These are phyloP conservation scores for Coptodon bakossiorum DNA, from an alignment of 2,113 vertebrate genomes.

Conservation along the genomic window DNA sequence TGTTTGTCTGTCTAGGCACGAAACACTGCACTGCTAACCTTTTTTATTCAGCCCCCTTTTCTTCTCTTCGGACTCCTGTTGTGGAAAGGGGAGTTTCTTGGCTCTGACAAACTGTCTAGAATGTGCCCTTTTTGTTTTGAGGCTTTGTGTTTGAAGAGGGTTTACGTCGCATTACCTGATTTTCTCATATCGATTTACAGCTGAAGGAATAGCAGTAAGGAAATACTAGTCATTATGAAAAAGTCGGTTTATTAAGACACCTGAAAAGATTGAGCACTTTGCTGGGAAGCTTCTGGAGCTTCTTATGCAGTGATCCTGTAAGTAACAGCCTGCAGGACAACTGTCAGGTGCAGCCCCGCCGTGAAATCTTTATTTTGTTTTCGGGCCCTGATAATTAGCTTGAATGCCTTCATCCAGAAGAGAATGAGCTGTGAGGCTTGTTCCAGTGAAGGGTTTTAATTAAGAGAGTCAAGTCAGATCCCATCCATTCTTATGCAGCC, in stretches of 20 bases:
- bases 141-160: slow-evolving; percentile 45
- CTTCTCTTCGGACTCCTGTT: slow-evolving; percentile 40
- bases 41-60: slow-evolving; percentile 49
- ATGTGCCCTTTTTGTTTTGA: slow-evolving; percentile 38
- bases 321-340: not conserved
- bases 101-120: slow-evolving; percentile 29
- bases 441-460: slow-evolving; percentile 48
- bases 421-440: slow-evolving; percentile 27
- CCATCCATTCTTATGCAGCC: slow-evolving; percentile 28
- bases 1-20: slow-evolving; percentile 66
- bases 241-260: not conserved
- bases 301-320: not conserved
- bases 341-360: not conserved
- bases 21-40: slow-evolving; percentile 61
- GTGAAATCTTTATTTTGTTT: slow-evolving; percentile 7
- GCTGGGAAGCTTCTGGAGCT: not conserved
- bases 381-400: slow-evolving; percentile 13
- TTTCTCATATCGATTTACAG: slow-evolving; percentile 36
- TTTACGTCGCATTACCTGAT: slow-evolving; percentile 51
- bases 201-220: not conserved
- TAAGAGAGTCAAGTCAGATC: slow-evolving; percentile 45
- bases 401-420: slow-evolving; percentile 21
- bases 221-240: not conserved
- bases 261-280: not conserved
- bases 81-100: slow-evolving; percentile 49